Percentiles rank a stretch among this genome's conserved stretches.
phyloP scores from a whole-genome alignment of 2,888 invertebrate species.

The Parochlus steinenii region DNA sequence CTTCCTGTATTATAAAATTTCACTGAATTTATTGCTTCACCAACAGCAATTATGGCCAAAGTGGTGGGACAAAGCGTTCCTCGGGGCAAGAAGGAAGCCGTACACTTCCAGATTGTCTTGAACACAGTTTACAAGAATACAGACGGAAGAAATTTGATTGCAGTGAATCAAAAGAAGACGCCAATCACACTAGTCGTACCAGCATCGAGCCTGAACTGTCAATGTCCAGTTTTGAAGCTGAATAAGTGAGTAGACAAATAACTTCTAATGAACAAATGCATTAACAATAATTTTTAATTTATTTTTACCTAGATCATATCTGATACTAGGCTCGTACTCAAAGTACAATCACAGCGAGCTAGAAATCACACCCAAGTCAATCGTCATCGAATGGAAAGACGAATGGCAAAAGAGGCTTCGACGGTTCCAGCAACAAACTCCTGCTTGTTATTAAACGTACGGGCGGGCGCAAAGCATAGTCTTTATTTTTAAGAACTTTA shows the following conservation, averaged over 20 bases:
- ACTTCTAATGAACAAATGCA: neutral
- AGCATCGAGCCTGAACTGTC: slow-evolving; percentile 76
- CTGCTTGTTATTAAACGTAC: slow-evolving; percentile 51
- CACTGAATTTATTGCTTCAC: slow-evolving; percentile 3
- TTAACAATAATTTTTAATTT: neutral
- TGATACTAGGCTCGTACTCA: slow-evolving; percentile 80
- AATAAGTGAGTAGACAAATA: slow-evolving; percentile 51
- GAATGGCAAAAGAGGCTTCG: slow-evolving; percentile 91
- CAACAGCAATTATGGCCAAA: slow-evolving; percentile 81
- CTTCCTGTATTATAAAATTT: neutral
- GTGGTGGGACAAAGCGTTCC: too few species aligned
- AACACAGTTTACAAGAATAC: slow-evolving; percentile 57
- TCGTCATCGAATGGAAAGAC: slow-evolving; percentile 90
- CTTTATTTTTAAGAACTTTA: too few species aligned
- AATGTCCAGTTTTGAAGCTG: slow-evolving; percentile 91
- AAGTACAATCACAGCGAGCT: slow-evolving; percentile 56
- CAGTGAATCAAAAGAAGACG: slow-evolving; percentile 40
- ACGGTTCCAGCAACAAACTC: slow-evolving; percentile 71
- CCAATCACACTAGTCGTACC: slow-evolving; percentile 78
- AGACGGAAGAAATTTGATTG: slow-evolving; percentile 24
- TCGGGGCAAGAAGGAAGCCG: too few species aligned
- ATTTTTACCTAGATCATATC: slow-evolving; percentile 52
- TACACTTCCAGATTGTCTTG: slow-evolving; percentile 76
- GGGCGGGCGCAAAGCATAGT: too few species aligned
- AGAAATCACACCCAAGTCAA: slow-evolving; percentile 73